Evolutionary conservation across 2,888 invertebrate genomes (phyloP), one percentile per base, ranked within the genome.

Genomic region (Trissolcus japonicus): DNA sequence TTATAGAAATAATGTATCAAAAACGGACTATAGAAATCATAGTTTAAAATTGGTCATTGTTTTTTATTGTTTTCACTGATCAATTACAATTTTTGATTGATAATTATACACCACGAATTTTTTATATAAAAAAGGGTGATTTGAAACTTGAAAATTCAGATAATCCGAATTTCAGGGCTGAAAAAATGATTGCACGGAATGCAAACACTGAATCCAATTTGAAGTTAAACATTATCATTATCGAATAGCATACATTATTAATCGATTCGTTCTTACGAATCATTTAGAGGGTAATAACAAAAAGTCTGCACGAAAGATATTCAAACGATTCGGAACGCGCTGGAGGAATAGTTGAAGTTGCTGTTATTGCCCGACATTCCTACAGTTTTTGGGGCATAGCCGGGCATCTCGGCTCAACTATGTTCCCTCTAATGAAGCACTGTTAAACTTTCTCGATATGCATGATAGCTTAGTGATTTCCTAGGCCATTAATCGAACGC

Each of bases 391-490:
- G 68, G 73, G 54, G 71, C 59, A 69, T 57, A 46, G 65, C 51
- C 77, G 72, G 63, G 67, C 61, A 69, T 56, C 62, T 29, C 60
- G 50, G 54, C 72, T 79, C 71, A 86, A 86, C 84, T 86, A 84
- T 87, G 85, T 84, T 84, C 82, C 68, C 81, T 11, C 35, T 84
- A 84, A 85, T 82, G 82, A 83, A 83, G 82, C 81, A 69, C 83
- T 75, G 84, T 84, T 85, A 82, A 87, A 86, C 86, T 86, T 87
- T 84, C 79, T 69, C 82, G 82, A 83, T 82, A 86, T 84, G 81
- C 81, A 77, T 57, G 76, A 74, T 74, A 75, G 68, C 76, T 73
- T 53, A 66, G 56, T 80, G 80, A 80, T 79, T 81, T 77, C 79
- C 29, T 21, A 46, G 57, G 35, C 67, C 80, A 69, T 79, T 79